Evolutionary conservation across 2,888 invertebrate species (phyloP).

Genomic region (Clostera curtula): DNA sequence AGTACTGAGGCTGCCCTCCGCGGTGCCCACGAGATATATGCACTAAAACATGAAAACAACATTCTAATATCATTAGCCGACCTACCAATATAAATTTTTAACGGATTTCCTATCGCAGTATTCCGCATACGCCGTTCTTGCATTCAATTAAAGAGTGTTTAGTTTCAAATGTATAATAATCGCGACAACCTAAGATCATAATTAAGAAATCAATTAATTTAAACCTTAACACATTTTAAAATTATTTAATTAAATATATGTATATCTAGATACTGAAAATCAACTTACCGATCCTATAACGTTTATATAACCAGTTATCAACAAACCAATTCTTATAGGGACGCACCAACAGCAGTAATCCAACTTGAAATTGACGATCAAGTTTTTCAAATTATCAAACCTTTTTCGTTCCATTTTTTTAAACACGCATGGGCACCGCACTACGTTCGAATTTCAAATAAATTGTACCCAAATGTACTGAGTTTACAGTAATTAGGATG

Average conservation of each 20-base stretch:
- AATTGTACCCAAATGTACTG: constrained; percentile 16
- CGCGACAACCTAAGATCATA: too few relatives aligned
- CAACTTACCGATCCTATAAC: constrained; percentile 39
- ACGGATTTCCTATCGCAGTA: too few relatives aligned
- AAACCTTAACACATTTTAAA: too few relatives aligned
- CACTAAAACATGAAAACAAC: constrained; percentile 31
- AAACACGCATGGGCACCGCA: constrained; percentile 9
- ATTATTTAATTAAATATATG: too few relatives aligned
- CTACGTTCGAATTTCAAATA: constrained; percentile 15
- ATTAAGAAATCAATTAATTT: too few relatives aligned
- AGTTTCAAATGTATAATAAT: too few relatives aligned
- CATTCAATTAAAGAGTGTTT: constrained; percentile 14
- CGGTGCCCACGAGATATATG: constrained; percentile 37
- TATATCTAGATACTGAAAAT: too few relatives aligned
- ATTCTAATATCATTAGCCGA: too few relatives aligned
- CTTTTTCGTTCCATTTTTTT: constrained; percentile 35
- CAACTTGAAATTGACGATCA: constrained; percentile 38
- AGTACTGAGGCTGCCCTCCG: constrained; percentile 41
- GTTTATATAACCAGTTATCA: constrained; percentile 43
- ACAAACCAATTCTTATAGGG: constrained; percentile 41
- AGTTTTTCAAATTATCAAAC: constrained; percentile 32
- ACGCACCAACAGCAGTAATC: constrained; percentile 44
- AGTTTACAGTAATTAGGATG: constrained; percentile 48
- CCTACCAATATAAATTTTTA: too few relatives aligned
- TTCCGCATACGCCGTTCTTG: too few relatives aligned